Evolutionary conservation across 1,140 invertebrate species (phyloP), one percentile per base, ranked within the genome.

Genomic region (Branchinecta lynchi): DNA sequence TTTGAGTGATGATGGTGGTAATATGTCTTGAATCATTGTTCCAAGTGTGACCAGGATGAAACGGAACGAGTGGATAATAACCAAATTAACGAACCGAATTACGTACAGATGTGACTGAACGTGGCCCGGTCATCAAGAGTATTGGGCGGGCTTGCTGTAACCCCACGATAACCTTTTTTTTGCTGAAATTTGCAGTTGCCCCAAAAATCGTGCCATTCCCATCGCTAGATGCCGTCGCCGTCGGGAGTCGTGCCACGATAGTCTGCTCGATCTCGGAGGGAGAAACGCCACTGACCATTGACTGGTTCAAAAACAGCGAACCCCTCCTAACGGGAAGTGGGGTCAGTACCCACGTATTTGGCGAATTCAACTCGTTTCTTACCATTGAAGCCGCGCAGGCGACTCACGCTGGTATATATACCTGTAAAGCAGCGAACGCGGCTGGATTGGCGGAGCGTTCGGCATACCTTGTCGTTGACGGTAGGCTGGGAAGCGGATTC

Each of bases 221-320:
- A 3, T 71, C 75, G 44, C 77, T 81, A 69, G 75, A 76, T 10
- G 76, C 74, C 69, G 78, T 78, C 0, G 75, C 80, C n/a, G 73
- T 79, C 0, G 75, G 77, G 17, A 67, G 76, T 9, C 71, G 72
- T 9, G 76, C 78, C 1, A 70, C 73, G 17, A 73, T 81, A 7
- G 76, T 80, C 71, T 90, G 88, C 78, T 85, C 85, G 44, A 85
- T 87, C 66, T 85, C 85, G 73, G 86, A 86, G 73, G 87, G 87
- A 51, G 87, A 89, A 77, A 82, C 84, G 73, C 87, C 87, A 66
- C 81, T 89, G 69, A 80, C 80, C 72, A 84, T 89, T 69, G 80
- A 80, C 71, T 90, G 88, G 88, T 65, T 69, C 43, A 65, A 69
- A 32, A 66, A n/a, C n/a, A 44, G 69, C 3, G 12, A 60, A 20